phyloP scores from a whole-genome alignment of 1,140 invertebrate species.

The Pararge aegeria region DNA sequence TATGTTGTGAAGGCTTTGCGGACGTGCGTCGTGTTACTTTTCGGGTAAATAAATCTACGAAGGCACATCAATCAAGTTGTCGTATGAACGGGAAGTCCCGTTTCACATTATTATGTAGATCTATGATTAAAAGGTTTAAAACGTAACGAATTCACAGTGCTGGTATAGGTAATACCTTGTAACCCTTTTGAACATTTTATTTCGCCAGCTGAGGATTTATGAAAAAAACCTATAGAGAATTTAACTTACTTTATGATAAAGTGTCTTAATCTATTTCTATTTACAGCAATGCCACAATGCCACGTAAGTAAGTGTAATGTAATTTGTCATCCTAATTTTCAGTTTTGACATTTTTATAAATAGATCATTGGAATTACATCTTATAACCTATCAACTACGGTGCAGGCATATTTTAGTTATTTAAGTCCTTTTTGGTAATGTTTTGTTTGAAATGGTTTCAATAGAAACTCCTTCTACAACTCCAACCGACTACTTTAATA shows the following conservation, averaged over 20 bases:
- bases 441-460: too few species aligned
- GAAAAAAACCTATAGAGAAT: not conserved
- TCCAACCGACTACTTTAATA: too few species aligned
- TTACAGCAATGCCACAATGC: not conserved
- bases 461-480: too few species aligned
- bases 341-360: too few species aligned
- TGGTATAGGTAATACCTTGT: constrained; percentile 42
- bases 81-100: constrained; percentile 69
- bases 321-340: not conserved
- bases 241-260: not conserved
- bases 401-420: too few species aligned
- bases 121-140: constrained; percentile 71
- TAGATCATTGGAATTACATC: too few species aligned
- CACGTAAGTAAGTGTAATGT: too few species aligned
- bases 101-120: constrained; percentile 73
- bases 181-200: constrained; percentile 30
- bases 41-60: constrained; percentile 74
- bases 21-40: constrained; percentile 71
- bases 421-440: too few species aligned
- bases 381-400: too few species aligned
- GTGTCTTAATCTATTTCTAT: not conserved
- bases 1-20: constrained; percentile 59
- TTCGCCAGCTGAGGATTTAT: not conserved
- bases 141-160: constrained; percentile 61
- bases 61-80: constrained; percentile 75